phyloP scores from a whole-genome alignment of 2,888 invertebrate species.

The Diploptera punctata region DNA sequence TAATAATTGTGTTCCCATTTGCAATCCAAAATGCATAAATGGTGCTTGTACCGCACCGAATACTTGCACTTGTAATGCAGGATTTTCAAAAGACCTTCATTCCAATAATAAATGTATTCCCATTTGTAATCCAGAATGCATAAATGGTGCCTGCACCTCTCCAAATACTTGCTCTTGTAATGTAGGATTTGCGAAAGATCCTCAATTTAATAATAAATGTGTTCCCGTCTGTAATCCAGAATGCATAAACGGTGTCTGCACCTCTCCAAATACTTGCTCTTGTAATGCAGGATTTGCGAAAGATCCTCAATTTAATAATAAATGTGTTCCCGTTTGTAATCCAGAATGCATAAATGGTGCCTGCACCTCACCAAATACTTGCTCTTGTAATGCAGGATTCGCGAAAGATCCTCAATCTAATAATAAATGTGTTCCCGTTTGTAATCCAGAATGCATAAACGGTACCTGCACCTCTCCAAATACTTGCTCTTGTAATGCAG shows the following conservation, averaged over 20 bases:
- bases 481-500: conserved; percentile 61
- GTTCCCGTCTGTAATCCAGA: conserved; percentile 21
- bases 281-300: conserved; percentile 46
- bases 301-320: not conserved
- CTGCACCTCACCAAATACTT: conserved; percentile 55
- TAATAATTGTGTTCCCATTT: not conserved
- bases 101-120: too few relatives aligned
- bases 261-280: conserved; percentile 40
- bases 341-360: conserved; percentile 54
- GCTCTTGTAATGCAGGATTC: conserved; percentile 53
- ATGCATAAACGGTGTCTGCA: conserved; percentile 34
- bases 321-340: conserved; percentile 44
- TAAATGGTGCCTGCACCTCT: too few relatives aligned
- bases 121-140: too few relatives aligned
- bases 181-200: too few relatives aligned
- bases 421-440: conserved; percentile 34
- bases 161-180: too few relatives aligned
- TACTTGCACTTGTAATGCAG: not conserved
- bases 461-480: conserved; percentile 61
- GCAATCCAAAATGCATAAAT: not conserved
- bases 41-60: not conserved
- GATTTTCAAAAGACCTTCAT: not conserved
- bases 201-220: too few relatives aligned
- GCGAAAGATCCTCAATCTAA: conserved; percentile 13
- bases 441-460: conserved; percentile 51